Evolutionary conservation across 2,888 invertebrate genomes (phyloP).

Genomic region (Drepanosiphum platanoidis): DNA sequence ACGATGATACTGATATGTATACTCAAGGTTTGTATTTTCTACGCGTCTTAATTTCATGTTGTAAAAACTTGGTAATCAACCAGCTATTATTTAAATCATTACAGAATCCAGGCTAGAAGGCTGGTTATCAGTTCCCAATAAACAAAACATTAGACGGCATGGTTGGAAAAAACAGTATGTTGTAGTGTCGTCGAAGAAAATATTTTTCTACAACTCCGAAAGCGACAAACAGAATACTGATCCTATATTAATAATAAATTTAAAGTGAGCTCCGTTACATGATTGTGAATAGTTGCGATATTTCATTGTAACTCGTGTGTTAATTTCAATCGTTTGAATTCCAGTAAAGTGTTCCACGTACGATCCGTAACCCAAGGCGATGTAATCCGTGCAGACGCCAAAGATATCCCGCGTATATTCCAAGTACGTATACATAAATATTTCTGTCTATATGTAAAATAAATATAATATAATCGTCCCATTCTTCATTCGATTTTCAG

Average conservation of each 20-base stretch:
- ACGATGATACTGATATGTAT: slow-evolving; percentile 71
- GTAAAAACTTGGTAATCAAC: not conserved
- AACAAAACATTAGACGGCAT: slow-evolving; percentile 92
- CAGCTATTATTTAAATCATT: slow-evolving; percentile 27
- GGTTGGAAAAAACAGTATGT: slow-evolving; percentile 98
- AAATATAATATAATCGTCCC: no score
- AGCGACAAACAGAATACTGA: slow-evolving; percentile 93
- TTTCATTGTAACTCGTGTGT: not conserved
- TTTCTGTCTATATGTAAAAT: no score
- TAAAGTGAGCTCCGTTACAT: slow-evolving; percentile 76
- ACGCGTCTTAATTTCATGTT: not conserved
- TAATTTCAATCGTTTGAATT: slow-evolving; percentile 64
- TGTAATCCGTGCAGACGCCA: slow-evolving; percentile 97
- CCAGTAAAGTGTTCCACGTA: slow-evolving; percentile 98
- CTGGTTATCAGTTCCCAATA: slow-evolving; percentile 94
- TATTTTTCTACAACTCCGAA: slow-evolving; percentile 96
- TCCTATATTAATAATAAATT: slow-evolving; percentile 93
- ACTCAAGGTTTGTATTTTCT: slow-evolving; percentile 64
- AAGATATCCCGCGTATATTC: slow-evolving; percentile 99
- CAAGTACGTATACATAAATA: slow-evolving; percentile 70
- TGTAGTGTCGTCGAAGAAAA: slow-evolving; percentile 95
- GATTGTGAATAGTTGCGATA: not conserved
- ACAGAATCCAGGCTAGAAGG: slow-evolving; percentile 79
- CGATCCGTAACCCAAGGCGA: slow-evolving; percentile 98
- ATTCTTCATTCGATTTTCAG: slow-evolving; percentile 68